These are phyloP conservation scores for Brachionus sp. DNA, from an alignment of 1,140 invertebrate species.

Conservation along the genomic window DNA sequence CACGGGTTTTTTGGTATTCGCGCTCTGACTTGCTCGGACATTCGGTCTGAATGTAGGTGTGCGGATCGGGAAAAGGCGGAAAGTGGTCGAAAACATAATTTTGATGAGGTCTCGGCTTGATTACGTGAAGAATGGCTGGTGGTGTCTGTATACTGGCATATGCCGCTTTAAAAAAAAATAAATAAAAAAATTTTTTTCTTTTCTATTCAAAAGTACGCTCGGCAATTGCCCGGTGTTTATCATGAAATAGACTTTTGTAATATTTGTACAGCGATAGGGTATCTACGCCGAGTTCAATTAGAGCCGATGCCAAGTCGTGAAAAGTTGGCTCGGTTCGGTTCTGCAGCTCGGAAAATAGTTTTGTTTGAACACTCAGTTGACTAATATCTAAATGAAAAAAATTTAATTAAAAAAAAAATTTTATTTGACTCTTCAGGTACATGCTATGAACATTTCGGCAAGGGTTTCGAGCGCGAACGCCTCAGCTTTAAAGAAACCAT, in stretches of 20 bases:
- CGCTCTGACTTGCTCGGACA: background rate
- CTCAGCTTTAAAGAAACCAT: background rate
- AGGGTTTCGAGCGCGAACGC: slow-evolving; percentile 22
- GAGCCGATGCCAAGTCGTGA: slow-evolving; percentile 41
- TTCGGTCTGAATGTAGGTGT: slow-evolving; percentile 35
- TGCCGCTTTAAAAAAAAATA: background rate
- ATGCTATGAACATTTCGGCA: slow-evolving; percentile 25
- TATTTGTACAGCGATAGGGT: background rate
- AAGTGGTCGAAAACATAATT: slow-evolving; percentile 37
- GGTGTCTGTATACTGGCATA: slow-evolving; percentile 9
- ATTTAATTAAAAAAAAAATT: background rate
- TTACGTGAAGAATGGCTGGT: slow-evolving; percentile 6
- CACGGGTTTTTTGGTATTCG: slow-evolving; percentile 35
- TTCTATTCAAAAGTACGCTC: background rate
- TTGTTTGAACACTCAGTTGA: slow-evolving; percentile 27
- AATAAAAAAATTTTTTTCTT: background rate
- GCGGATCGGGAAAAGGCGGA: slow-evolving; percentile 42
- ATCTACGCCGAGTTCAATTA: slow-evolving; percentile 22
- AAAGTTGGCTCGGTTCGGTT: slow-evolving; percentile 18
- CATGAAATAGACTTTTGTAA: background rate
- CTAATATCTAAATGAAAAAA: slow-evolving; percentile 9
- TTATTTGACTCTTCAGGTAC: background rate
- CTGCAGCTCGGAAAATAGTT: slow-evolving; percentile 30
- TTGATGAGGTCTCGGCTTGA: background rate
- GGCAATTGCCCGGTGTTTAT: background rate